These are phyloP conservation scores for Mimumesa dahlbomi DNA, from an alignment of 2,888 invertebrate genomes.

Conservation along the genomic window DNA sequence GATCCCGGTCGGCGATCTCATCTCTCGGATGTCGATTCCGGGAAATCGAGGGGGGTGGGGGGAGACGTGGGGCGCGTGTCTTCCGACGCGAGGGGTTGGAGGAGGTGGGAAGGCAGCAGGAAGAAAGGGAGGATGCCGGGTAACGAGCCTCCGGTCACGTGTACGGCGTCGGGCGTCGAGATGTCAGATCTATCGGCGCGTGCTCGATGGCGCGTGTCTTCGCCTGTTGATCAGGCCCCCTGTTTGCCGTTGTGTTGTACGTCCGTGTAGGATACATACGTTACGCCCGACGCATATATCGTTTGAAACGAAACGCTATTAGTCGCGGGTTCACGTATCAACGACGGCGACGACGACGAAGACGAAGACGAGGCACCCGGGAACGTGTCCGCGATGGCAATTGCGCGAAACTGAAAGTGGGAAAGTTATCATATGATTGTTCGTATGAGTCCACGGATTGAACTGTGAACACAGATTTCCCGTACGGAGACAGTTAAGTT, in stretches of 20 bases:
- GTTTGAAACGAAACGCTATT: conserved; percentile 32
- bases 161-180: conserved; percentile 69
- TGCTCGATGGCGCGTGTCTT: conserved; percentile 73
- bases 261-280: neutral
- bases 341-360: too few species aligned
- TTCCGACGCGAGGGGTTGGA: conserved; percentile 67
- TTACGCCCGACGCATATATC: conserved; percentile 28
- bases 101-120: conserved; percentile 27
- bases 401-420: too few species aligned
- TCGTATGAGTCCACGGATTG: too few species aligned
- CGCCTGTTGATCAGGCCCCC: conserved; percentile 67
- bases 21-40: conserved; percentile 64
- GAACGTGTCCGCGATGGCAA: too few species aligned
- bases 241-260: conserved; percentile 7
- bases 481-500: too few species aligned
- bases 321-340: conserved; percentile 50
- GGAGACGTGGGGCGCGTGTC: conserved; percentile 73
- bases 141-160: conserved; percentile 75
- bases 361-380: too few species aligned
- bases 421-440: too few species aligned
- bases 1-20: conserved; percentile 58
- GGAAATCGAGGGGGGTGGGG: conserved; percentile 67
- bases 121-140: conserved; percentile 57
- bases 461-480: too few species aligned
- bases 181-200: conserved; percentile 73